phyloP scores from a whole-genome alignment of 2,888 invertebrate species.

The Amphipoea oculea region DNA sequence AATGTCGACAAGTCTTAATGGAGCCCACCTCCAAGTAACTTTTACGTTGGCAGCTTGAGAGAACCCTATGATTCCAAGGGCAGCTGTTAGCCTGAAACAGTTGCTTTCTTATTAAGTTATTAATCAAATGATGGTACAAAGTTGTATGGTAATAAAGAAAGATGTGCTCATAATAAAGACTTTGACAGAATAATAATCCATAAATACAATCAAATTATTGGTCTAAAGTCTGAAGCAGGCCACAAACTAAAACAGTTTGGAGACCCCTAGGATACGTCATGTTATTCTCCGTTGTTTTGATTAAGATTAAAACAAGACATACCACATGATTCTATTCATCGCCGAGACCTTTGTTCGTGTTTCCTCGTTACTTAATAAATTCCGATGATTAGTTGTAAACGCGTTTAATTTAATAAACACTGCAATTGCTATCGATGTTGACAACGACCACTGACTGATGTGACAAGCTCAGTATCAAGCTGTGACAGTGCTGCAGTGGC shows the following conservation, averaged over 20 bases:
- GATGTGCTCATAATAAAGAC: neutral
- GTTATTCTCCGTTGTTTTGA: neutral
- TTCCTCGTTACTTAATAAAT: neutral
- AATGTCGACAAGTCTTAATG: neutral
- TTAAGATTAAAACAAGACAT: neutral
- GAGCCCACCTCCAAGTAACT: fast-evolving
- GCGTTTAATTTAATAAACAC: neutral
- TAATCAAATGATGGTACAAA: neutral
- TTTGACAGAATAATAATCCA: neutral
- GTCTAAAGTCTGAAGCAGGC: neutral
- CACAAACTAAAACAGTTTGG: neutral
- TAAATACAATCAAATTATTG: neutral
- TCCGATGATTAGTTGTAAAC: neutral
- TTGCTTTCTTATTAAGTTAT: too few relatives aligned
- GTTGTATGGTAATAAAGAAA: neutral
- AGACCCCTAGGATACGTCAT: too few relatives aligned
- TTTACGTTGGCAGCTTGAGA: neutral
- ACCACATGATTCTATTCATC: neutral
- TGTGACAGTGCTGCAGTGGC: neutral
- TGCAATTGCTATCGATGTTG: neutral
- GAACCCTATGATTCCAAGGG: too few relatives aligned
- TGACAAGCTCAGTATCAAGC: neutral
- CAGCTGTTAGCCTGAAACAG: too few relatives aligned
- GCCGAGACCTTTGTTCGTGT: neutral
- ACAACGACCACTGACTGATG: neutral